Conservation (phyloP, 2,888 invertebrate species). For the Vannuccia rotundouncinata region DNA sequence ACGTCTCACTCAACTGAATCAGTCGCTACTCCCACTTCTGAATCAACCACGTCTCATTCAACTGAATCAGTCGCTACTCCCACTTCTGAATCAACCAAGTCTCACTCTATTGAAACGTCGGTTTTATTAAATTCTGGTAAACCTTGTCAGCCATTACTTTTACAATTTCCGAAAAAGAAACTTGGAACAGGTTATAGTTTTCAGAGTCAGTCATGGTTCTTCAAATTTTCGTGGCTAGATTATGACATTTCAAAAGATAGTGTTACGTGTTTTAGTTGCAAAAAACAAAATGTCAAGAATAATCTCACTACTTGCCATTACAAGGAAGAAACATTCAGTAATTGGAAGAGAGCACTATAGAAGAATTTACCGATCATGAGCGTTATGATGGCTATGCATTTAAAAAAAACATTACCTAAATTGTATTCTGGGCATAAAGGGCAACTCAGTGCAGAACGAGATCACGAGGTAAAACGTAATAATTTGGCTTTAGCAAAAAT, state of each 20-base stretch:
- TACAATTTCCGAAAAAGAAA: too few relatives aligned
- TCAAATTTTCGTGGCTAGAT: too few relatives aligned
- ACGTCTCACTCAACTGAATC: too few relatives aligned
- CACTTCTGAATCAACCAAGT: too few relatives aligned
- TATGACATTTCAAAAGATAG: background rate
- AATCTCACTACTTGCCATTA: background rate
- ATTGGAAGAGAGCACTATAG: background rate
- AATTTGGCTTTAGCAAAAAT: background rate
- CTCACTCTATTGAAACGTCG: too few relatives aligned
- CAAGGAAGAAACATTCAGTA: background rate
- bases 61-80: too few relatives aligned
- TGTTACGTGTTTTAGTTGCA: background rate
- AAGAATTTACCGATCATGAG: background rate
- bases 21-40: too few relatives aligned
- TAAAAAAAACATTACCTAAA: background rate
- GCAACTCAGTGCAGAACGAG: background rate
- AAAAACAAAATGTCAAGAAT: background rate
- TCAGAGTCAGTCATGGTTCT: too few relatives aligned
- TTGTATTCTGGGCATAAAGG: background rate
- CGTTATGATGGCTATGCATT: background rate
- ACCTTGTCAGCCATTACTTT: too few relatives aligned
- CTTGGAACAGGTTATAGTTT: too few relatives aligned
- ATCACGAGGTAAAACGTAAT: background rate
- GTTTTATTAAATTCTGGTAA: too few relatives aligned
- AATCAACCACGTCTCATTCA: too few relatives aligned